phyloP scores from a whole-genome alignment of 2,888 invertebrate genomes.

The Automeris io region DNA sequence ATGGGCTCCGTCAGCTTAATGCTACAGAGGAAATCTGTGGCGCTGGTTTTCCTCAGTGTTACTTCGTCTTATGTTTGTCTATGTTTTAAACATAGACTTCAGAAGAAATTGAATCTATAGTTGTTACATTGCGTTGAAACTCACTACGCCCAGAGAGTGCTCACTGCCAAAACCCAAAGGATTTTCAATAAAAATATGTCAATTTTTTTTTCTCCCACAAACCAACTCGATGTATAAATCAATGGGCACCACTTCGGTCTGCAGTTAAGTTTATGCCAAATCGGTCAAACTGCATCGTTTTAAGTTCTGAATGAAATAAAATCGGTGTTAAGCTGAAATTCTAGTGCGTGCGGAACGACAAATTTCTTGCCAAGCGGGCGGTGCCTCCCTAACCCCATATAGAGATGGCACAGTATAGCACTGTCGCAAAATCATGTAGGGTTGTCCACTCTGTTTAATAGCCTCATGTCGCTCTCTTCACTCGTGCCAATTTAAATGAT shows the following conservation, averaged over 20 bases:
- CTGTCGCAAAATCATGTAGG: constrained; percentile 3
- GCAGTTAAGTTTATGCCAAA: constrained; percentile 29
- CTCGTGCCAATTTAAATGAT: neutral
- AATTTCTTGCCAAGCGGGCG: constrained; percentile 6
- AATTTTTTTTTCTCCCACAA: constrained; percentile 5
- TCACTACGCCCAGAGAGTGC: neutral
- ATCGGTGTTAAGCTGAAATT: constrained; percentile 5
- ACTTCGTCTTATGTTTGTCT: too few species aligned
- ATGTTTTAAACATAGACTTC: too few species aligned
- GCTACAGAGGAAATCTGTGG: too few species aligned
- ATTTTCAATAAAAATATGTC: constrained; percentile 5
- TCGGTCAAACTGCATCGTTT: constrained; percentile 37
- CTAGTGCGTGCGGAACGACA: neutral
- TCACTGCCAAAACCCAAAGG: constrained; percentile 4
- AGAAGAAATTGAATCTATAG: too few species aligned
- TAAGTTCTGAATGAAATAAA: constrained; percentile 20
- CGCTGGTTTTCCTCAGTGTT: too few species aligned
- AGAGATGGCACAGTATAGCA: neutral
- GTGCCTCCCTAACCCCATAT: neutral
- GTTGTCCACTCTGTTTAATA: constrained; percentile 2
- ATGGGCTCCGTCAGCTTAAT: too few species aligned
- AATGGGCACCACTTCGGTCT: constrained; percentile 19
- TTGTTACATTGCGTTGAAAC: too few species aligned
- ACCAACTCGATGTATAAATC: constrained; percentile 15
- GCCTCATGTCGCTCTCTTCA: neutral